Evolutionary conservation across 2,113 vertebrate genomes (phyloP), one percentile per base, ranked within the genome.

Genomic region (Sprattus sprattus): DNA sequence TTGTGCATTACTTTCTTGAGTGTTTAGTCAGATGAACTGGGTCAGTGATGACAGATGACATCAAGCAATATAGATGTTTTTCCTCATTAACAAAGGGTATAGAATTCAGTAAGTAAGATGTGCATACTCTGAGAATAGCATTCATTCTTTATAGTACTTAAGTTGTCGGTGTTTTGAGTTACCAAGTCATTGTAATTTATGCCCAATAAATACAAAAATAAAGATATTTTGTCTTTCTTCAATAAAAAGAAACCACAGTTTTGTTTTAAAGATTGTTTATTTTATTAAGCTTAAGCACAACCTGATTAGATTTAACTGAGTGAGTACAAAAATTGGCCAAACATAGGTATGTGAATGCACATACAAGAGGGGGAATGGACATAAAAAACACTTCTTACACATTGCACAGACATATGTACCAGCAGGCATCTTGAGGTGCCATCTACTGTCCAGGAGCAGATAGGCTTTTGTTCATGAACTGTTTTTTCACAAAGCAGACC

Each of bases 391-490:
- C 39, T 11, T 9, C 47, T 85, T 87, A 88, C 88, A 83, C 44
- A 67, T 84, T 88, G 86, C 85, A 91, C 50, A 82, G 83, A 67
- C 86, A 6, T 78, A 90, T 88, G 54, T 86, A 67, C 89, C 91
- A 89, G 52, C 3, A 57, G 1, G 82, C 81, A 83, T 84, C 85
- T 20, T 45, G 45, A 81, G 57, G 64, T 25, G 81, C 18, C 1
- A 22, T 86, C 96, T 93, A 99, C 91, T 99, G 98, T 45, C 98
- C 98, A 22, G 98, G 98, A 57, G 96, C 98, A 11, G 98, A 99
- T 49, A 99, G 96, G 81, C 97, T 99, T 94, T 99, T 99, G 95
- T 99, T 99, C 98, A 99, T 99, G 95, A 99, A 99, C 92, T 99
- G 98, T 90, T 93, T 98, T 95, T 99, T 99, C 94, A 98, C 98